Evolutionary conservation across 2,888 invertebrate species (phyloP), one percentile per base, ranked within the genome.

Genomic region (Laspeyria flexula): DNA sequence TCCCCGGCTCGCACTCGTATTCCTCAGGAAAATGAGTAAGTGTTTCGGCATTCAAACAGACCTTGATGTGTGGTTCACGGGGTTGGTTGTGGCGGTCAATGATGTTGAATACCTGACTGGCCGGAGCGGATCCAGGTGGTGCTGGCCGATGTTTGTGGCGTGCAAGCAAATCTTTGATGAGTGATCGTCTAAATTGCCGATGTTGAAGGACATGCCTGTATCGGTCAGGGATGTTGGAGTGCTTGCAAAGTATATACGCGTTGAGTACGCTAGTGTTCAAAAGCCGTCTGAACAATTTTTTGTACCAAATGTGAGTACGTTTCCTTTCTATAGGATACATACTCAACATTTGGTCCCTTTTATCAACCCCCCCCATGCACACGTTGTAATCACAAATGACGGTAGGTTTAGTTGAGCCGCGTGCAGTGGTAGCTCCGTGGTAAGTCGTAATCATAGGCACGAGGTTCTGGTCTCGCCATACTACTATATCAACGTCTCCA

Each of bases 301-400:
- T 68, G 31, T 71, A 73, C 59, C 71, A 71, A 0, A 68, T 44
- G 11, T 40, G 29, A 10, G 49, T 60, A 27, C 57, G 50, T 43
- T 55, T 57, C 12, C 60, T 33, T 40, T 62, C 61, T 5, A 66
- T 43, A 1, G 58, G 53, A 34, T 60, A 67, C 50, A 55, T 57
- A 0, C 56, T 43, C 11, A 61, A 23, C 30, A 43, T 27, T 25
- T 65, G 61, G 37, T 66, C 41, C 18, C 45, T 51, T 9, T 38
- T 23, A 12, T 43, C 46, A 7, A 52, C 43, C 1, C 45, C 51
- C 10, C 42, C 51, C 42, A 42, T 51, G 10, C 41, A 37, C 1
- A 45, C 9, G 23, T 51, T 44, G 9, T 51, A 44, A 4, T 51
- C 45, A 0, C 1, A 31, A 5, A 45, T 29, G 1, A 42, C 9